Evolutionary conservation across 2,113 vertebrate species (phyloP).

Genomic region (Pluvianellus socialis): DNA sequence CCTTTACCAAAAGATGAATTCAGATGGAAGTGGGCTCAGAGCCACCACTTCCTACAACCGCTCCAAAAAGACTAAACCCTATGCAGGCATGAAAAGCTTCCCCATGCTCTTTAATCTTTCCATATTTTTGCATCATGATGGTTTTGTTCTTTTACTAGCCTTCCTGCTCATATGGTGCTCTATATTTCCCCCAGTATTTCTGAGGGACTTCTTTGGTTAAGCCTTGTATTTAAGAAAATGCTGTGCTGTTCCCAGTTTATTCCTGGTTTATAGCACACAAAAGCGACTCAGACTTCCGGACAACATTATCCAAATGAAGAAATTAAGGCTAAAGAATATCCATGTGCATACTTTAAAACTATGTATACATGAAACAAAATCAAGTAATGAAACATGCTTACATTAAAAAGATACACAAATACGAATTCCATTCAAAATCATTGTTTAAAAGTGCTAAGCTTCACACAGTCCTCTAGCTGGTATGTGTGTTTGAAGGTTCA

Average conservation of each 20-base stretch:
- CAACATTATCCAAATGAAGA: background rate
- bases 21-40: background rate
- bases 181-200: background rate
- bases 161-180: background rate
- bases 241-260: background rate
- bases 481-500: background rate
- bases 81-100: background rate
- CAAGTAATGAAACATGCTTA: background rate
- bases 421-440: background rate
- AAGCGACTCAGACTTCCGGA: background rate
- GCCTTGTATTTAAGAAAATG: background rate
- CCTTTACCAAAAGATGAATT: background rate
- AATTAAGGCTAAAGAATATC: background rate
- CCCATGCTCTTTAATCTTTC: background rate
- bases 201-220: background rate
- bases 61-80: background rate
- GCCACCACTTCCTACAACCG: background rate
- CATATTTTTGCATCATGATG: background rate
- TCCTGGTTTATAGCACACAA: background rate
- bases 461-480: background rate
- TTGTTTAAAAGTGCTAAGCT: background rate
- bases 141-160: background rate
- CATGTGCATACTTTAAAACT: background rate
- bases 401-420: background rate
- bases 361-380: background rate